Evolutionary conservation across 2,888 invertebrate species (phyloP), one percentile per base, ranked within the genome.

Genomic region (Leucophenga montana): DNA sequence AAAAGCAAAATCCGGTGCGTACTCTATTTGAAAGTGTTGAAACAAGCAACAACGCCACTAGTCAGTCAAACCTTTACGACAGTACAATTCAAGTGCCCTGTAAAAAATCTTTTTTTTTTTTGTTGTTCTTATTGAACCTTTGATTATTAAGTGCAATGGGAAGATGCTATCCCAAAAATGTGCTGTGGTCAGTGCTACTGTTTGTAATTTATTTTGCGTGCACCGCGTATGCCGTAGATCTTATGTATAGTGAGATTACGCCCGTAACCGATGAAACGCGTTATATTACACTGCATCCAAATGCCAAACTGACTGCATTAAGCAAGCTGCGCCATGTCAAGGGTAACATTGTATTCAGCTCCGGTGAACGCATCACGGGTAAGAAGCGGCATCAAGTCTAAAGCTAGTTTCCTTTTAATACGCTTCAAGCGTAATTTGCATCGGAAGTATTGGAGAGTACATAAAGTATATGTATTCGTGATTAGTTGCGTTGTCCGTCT

Each of bases 341-440:
- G 66, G 87, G 87, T n/a, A 86, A 84, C 53, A 75, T 81, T 50
- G 81, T 85, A 0, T 88, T 88, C 71, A 81, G 77, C 3, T 59
- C 77, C 8, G 87, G 88, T 3, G 71, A 80, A 54, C 78, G 86
- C 8, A 85, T 86, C 9, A 64, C 77, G 27, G 87, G 87, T 87
- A 74, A 78, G 80, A 72, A 50, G 46, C n/a, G n/a, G n/a, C n/a
- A n/a, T n/a, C n/a, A n/a, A n/a, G n/a, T n/a, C n/a, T n/a, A n/a
- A n/a, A n/a, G n/a, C n/a, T n/a, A n/a, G n/a, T n/a, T n/a, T n/a
- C n/a, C n/a, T n/a, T n/a, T n/a, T n/a, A n/a, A n/a, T n/a, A n/a
- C n/a, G n/a, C n/a, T n/a, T n/a, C n/a, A n/a, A n/a, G n/a, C n/a
- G n/a, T n/a, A n/a, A n/a, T n/a, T n/a, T n/a, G n/a, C n/a, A n/a